Conservation (phyloP, 2,888 invertebrate genomes). For the Leuctra nigra region DNA sequence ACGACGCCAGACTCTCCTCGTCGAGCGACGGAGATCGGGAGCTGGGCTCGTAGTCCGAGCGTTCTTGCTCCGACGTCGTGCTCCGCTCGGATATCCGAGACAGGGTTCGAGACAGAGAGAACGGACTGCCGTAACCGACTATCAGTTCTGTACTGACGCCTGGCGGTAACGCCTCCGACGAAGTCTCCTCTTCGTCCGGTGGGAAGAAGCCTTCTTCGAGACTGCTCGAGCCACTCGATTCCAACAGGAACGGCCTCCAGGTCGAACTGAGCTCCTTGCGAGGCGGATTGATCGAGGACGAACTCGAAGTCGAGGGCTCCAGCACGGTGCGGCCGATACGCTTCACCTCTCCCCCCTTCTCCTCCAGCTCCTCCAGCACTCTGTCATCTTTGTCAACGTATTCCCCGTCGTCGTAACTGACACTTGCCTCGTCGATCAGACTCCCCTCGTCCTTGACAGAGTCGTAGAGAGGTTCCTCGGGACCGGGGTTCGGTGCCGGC, state of each 20-base stretch:
- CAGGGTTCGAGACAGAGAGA: constrained; percentile 67
- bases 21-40: constrained; percentile 78
- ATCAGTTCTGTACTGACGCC: constrained; percentile 55
- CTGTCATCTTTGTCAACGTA: constrained; percentile 3
- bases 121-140: constrained; percentile 65
- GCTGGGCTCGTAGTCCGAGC: constrained; percentile 77
- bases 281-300: constrained; percentile 35
- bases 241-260: constrained; percentile 76
- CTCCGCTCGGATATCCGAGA: constrained; percentile 84
- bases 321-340: background rate
- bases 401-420: constrained; percentile 12
- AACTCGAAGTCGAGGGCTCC: constrained; percentile 34
- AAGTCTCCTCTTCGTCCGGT: constrained; percentile 53
- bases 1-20: constrained; percentile 75
- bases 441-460: constrained; percentile 9
- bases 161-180: constrained; percentile 47
- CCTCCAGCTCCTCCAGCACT: constrained; percentile 31
- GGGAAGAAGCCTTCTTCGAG: constrained; percentile 78
- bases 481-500: background rate
- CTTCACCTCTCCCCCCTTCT: constrained; percentile 18
- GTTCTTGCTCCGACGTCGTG: constrained; percentile 77
- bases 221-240: constrained; percentile 80
- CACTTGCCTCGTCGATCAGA: constrained; percentile 2
- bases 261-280: constrained; percentile 67
- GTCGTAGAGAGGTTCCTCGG: constrained; percentile 13